Conservation (phyloP, 2,888 invertebrate genomes). For the Tetheella fluctuosa region DNA sequence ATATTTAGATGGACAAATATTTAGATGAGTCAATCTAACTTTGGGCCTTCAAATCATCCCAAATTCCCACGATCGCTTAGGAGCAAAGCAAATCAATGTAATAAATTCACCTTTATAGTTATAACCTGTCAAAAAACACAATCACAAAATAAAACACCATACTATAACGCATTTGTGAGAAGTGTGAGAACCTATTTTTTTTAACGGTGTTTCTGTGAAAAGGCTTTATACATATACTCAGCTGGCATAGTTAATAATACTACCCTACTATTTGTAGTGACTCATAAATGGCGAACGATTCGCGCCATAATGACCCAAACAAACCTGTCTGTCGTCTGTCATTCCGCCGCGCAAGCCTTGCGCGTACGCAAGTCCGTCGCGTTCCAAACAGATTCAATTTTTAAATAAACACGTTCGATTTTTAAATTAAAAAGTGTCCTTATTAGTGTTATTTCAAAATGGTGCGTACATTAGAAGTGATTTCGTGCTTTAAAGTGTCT, state of each 20-base stretch:
- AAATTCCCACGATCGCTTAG: not conserved
- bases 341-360: constrained; percentile 61
- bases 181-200: not conserved
- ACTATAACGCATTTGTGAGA: not conserved
- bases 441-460: constrained; percentile 42
- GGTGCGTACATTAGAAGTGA: constrained; percentile 71
- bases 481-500: constrained; percentile 68
- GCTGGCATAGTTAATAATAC: constrained; percentile 26
- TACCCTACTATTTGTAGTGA: constrained; percentile 44
- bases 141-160: not conserved
- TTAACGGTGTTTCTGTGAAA: not conserved
- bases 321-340: constrained; percentile 46
- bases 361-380: constrained; percentile 63
- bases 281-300: constrained; percentile 46
- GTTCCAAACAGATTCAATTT: constrained; percentile 17
- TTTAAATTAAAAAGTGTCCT: constrained; percentile 20
- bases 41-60: not conserved
- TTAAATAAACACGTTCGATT: constrained; percentile 14
- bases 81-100: not conserved
- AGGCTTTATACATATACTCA: not conserved
- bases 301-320: constrained; percentile 65
- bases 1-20: no score
- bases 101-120: not conserved
- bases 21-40: no score
- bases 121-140: not conserved